phyloP scores from a whole-genome alignment of 2,113 vertebrate species.

The Elgaria multicarinata region DNA sequence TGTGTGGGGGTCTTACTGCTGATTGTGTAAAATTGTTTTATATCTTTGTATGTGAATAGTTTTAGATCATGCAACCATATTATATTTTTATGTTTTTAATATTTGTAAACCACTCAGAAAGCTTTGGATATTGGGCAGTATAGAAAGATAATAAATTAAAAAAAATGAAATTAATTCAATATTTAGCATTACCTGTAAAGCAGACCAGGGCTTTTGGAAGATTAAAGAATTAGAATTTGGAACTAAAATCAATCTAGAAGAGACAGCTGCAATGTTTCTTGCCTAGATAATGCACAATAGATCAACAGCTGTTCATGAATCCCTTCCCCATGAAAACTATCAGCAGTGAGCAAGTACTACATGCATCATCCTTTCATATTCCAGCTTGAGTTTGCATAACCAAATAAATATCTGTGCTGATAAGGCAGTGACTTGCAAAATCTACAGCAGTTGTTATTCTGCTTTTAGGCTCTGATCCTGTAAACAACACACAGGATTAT shows the following conservation, averaged over 20 bases:
- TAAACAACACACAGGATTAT: not conserved
- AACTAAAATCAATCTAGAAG: constrained; percentile 19
- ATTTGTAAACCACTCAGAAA: too few relatives aligned
- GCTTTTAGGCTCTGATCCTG: not conserved
- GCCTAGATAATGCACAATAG: not conserved
- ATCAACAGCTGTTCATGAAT: not conserved
- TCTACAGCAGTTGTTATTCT: not conserved
- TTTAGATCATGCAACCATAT: too few relatives aligned
- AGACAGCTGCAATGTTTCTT: not conserved
- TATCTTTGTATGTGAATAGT: too few relatives aligned
- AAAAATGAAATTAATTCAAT: not conserved
- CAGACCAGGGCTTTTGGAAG: not conserved
- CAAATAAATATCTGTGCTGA: not conserved
- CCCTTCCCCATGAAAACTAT: not conserved
- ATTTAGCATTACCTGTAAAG: not conserved
- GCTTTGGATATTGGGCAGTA: too few relatives aligned
- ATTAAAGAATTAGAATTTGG: constrained; percentile 6
- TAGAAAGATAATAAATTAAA: too few relatives aligned
- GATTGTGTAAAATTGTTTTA: too few relatives aligned
- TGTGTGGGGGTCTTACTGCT: too few relatives aligned
- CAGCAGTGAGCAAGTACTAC: not conserved
- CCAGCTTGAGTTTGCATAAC: constrained; percentile 4
- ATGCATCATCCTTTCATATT: not conserved
- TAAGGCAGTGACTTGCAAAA: not conserved
- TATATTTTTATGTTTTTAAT: too few relatives aligned